Evolutionary conservation across 2,888 invertebrate genomes (phyloP).

Genomic region (Itoplectis maculator): DNA sequence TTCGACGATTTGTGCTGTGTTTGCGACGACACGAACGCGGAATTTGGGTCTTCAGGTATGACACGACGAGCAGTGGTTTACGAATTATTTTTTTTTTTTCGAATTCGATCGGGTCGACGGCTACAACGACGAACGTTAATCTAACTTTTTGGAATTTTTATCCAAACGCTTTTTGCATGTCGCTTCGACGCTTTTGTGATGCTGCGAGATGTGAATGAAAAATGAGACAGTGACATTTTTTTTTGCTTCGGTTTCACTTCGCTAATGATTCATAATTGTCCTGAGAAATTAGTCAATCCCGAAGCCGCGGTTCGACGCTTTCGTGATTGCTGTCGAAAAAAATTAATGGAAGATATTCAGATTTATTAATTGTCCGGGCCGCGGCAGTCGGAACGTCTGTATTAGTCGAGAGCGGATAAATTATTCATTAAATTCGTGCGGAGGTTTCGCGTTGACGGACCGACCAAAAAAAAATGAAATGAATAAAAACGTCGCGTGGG

Average conservation of each 20-base stretch:
- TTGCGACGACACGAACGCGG: background rate
- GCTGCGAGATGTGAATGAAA: too few species aligned
- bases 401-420: constrained; percentile 36
- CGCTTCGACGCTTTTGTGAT: too few species aligned
- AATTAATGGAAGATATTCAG: constrained; percentile 45
- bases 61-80: background rate
- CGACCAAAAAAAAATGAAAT: constrained; percentile 18
- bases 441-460: constrained; percentile 6
- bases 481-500: too few species aligned
- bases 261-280: constrained; percentile 1
- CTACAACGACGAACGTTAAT: constrained; percentile 6
- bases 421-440: constrained; percentile 53
- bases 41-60: constrained; percentile 47
- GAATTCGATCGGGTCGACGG: constrained; percentile 27
- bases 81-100: too few species aligned
- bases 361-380: constrained; percentile 25
- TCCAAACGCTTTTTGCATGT: background rate
- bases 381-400: background rate
- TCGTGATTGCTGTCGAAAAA: constrained; percentile 6
- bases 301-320: background rate
- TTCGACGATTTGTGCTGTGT: background rate
- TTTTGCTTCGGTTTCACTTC: constrained; percentile 1
- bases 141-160: background rate
- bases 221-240: background rate
- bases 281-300: constrained; percentile 11